Evolutionary conservation across 1,140 invertebrate genomes (phyloP), one percentile per base, ranked within the genome.

Genomic region (Drosophila orena): DNA sequence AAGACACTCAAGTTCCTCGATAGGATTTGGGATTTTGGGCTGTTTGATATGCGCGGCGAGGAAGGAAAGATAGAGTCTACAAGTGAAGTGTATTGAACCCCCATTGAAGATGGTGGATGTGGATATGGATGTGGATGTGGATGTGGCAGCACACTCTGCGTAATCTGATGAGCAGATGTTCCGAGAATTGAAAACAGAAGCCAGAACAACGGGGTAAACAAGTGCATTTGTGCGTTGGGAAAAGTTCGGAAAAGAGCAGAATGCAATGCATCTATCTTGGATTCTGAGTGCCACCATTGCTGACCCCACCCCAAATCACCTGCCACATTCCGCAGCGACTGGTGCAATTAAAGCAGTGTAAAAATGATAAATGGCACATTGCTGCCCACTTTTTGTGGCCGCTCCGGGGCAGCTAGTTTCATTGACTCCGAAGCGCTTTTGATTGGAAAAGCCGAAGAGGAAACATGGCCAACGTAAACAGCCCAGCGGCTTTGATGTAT

Each of bases 141-240:
- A 30, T 60, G 52, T 43, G 14, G 35, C 42, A 22, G 56, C 64
- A 65, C 22, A 35, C 37, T 60, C 46, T 53, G 38, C 54, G 77
- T 61, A 86, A 78, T 86, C 77, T 72, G 78, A 79, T 71, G 60
- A 81, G 57, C 86, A 90, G 86, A 90, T 90, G 86, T 86, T 78
- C 66, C 62, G 3, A 7, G 59, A 84, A 84, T 57, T 50, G 52
- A 60, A 49, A 52, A 56, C 76, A 49, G 42, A 61, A 70, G 68
- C 50, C 60, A 68, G 65, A 27, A 60, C 69, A 11, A 2, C 7
- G 8, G 75, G 77, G 40, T 70, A 80, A 69, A 79, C 77, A 80
- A 75, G 65, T 71, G 61, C 59, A 65, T 17, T 10, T 20, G 17
- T 43, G 42, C 42, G 20, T 20, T 10, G 42, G 17, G 0, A 43